phyloP scores from a whole-genome alignment of 1,140 invertebrate species.

The Oncopeltus fasciatus region DNA sequence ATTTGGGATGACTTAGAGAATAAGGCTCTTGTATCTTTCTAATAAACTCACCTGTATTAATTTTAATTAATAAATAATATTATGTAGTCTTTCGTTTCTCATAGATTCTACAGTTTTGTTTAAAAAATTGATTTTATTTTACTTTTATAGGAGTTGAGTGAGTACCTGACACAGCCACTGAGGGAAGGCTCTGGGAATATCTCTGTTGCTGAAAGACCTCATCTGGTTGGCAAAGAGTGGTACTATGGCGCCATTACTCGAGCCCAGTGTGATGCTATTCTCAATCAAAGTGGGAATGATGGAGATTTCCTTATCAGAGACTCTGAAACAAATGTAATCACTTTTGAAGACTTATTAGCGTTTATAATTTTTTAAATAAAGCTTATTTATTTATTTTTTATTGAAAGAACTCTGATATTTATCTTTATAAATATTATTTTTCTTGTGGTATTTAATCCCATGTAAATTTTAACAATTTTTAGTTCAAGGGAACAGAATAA shows the following conservation, averaged over 20 bases:
- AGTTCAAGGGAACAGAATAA: too few relatives aligned
- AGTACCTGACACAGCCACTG: slow-evolving; percentile 65
- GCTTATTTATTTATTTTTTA: too few relatives aligned
- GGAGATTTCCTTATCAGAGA: slow-evolving; percentile 97
- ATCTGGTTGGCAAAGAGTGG: slow-evolving; percentile 73
- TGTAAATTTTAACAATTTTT: too few relatives aligned
- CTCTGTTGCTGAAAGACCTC: slow-evolving; percentile 44
- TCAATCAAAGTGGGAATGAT: slow-evolving; percentile 87
- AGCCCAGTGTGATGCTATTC: slow-evolving; percentile 83
- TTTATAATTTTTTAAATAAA: too few relatives aligned
- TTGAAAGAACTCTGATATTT: too few relatives aligned
- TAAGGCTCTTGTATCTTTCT: too few relatives aligned
- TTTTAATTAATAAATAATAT: background rate
- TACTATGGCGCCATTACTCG: slow-evolving; percentile 92
- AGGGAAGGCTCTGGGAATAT: slow-evolving; percentile 27
- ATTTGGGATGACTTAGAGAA: too few relatives aligned
- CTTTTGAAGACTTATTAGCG: too few relatives aligned
- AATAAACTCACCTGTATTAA: too few relatives aligned
- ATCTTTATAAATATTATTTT: too few relatives aligned
- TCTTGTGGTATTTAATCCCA: too few relatives aligned
- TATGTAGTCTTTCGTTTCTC: too few relatives aligned
- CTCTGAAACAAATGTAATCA: slow-evolving; percentile 92
- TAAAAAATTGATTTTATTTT: background rate
- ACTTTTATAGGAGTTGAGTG: slow-evolving; percentile 51
- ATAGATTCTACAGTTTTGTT: background rate